Evolutionary conservation across 2,797 vertebrate species (phyloP).

Genomic region (Micromesistius poutassou): DNA sequence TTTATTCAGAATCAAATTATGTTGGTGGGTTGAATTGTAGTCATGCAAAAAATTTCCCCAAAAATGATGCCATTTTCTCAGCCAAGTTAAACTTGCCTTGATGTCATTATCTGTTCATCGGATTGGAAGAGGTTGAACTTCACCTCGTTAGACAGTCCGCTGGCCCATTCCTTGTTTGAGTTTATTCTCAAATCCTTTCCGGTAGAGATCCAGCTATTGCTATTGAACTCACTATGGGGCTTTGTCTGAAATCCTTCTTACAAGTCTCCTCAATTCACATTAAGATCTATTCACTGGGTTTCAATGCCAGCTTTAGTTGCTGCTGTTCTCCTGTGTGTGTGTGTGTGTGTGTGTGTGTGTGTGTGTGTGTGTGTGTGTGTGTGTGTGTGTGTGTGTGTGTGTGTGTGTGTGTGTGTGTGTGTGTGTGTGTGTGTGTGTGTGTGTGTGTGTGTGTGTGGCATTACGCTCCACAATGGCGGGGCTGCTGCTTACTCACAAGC

Average conservation of each 20-base stretch:
- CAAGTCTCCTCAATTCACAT: not conserved
- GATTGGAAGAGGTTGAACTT: not conserved
- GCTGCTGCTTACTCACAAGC: constrained; percentile 37
- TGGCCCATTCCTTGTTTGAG: not conserved
- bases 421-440: constrained; percentile 14
- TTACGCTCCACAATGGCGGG: constrained; percentile 35
- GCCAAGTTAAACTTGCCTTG: not conserved
- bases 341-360: not conserved
- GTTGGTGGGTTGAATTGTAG: not conserved
- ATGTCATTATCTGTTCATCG: not conserved
- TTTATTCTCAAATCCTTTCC: not conserved
- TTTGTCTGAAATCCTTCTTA: not conserved
- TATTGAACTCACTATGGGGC: not conserved
- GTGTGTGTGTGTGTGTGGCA: constrained; percentile 1
- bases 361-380: not conserved
- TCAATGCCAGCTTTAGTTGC: not conserved
- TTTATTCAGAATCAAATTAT: not conserved
- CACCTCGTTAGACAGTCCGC: not conserved
- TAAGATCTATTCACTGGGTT: not conserved
- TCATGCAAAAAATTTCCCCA: not conserved
- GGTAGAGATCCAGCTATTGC: not conserved
- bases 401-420: not conserved
- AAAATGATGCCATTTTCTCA: not conserved
- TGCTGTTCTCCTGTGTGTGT: not conserved
- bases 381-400: not conserved